phyloP scores from a whole-genome alignment of 2,888 invertebrate genomes.

The Electrophaes corylata region DNA sequence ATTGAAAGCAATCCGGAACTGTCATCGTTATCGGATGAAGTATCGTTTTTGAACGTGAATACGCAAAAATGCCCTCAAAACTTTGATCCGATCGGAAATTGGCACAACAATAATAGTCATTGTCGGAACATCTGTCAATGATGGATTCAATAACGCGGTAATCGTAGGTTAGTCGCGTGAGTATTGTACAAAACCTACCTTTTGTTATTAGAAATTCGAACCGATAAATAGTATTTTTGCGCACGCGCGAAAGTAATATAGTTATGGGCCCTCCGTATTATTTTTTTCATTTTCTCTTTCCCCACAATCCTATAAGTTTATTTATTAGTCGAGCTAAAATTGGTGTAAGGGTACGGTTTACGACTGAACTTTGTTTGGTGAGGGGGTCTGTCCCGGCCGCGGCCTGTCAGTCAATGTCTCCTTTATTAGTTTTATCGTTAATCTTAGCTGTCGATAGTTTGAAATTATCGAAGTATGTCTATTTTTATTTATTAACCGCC shows the following conservation, averaged over 20 bases:
- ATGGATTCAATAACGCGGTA: conserved; percentile 70
- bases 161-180: conserved; percentile 63
- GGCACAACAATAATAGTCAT: conserved; percentile 71
- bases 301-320: conserved; percentile 75
- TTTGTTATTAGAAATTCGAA: conserved; percentile 63
- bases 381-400: conserved; percentile 56
- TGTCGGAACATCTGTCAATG: conserved; percentile 79
- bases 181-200: conserved; percentile 63
- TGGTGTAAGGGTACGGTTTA: conserved; percentile 71
- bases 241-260: conserved; percentile 67
- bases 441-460: conserved; percentile 56
- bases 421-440: conserved; percentile 59
- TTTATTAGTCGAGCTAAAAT: conserved; percentile 77
- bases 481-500: conserved; percentile 7
- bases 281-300: conserved; percentile 48
- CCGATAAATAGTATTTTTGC: conserved; percentile 61
- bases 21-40: conserved; percentile 61
- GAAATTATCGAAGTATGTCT: conserved; percentile 36
- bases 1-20: conserved; percentile 44
- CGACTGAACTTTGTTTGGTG: conserved; percentile 67
- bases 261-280: conserved; percentile 53
- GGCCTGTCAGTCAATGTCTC: conserved; percentile 64
- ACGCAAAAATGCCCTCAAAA: conserved; percentile 73
- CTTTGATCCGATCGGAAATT: conserved; percentile 56
- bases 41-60: conserved; percentile 61